Evolutionary conservation across 1,140 invertebrate species (phyloP), one percentile per base, ranked within the genome.

Genomic region (Dendrolimus kikuchii): DNA sequence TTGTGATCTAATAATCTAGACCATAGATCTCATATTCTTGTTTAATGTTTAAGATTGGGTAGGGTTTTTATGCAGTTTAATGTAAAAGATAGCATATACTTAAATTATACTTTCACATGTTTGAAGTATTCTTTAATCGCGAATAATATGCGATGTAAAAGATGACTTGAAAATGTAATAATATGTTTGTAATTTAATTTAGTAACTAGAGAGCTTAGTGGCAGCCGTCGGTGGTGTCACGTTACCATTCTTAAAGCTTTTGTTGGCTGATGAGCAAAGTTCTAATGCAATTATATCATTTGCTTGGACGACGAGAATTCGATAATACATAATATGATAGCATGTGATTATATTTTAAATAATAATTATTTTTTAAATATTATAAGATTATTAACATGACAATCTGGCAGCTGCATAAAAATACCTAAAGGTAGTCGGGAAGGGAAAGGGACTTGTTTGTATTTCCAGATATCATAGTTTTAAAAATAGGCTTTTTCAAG

Each of bases 141-240:
- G 23, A 23, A 23, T 23, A 23, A 23, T 23, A 23, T 23, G 23
- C 23, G 23, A 23, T 23, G 23, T 23, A 23, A 23, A 23, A 23
- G 23, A 23, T 23, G 23, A 23, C 23, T 23, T 23, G 23, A 23
- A 23, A 23, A 23, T 23, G 23, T 23, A 23, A 23, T 23, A 46
- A 23, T 8, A 36, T 47, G 7, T 53, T 52, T 45, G 5, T 40
- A 10, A 45, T 4, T 40, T 39, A 23, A 23, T 23, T 23, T 23
- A 23, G 23, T 61, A 64, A 56, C 59, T 74, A 74, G 60, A 64
- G 55, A 66, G 60, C 62, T 23, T 71, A 71, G 68, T 76, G 72
- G 70, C 78, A 77, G 81, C 78, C 78, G 74, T 83, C 68, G 81
- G 81, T 85, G 81, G 80, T 77, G 74, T 81, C 75, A 76, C 70